These are phyloP conservation scores for Pseudococcus viburni DNA, from an alignment of 2,888 invertebrate genomes.

Conservation along the genomic window DNA sequence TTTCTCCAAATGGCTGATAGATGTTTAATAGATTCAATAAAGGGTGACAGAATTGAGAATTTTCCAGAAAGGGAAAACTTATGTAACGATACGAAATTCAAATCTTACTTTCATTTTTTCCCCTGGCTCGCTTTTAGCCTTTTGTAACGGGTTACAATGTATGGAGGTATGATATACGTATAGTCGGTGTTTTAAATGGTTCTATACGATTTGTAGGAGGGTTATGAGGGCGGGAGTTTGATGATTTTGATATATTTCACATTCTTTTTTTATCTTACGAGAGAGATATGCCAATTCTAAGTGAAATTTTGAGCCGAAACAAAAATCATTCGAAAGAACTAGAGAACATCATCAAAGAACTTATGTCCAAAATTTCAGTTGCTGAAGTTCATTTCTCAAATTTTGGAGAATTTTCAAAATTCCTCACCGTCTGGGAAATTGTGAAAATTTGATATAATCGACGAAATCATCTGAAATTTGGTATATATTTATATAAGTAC, in stretches of 20 bases:
- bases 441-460: no score
- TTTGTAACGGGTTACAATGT: neutral
- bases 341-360: no score
- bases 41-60: conserved; percentile 63
- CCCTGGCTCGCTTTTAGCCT: neutral
- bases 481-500: no score
- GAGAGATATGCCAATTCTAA: no score
- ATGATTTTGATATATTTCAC: neutral
- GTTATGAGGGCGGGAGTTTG: neutral
- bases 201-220: neutral
- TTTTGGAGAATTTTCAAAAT: no score
- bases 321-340: no score
- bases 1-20: conserved; percentile 64
- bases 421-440: no score
- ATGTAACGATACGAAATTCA: conserved; percentile 61
- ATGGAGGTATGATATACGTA: neutral
- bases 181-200: neutral
- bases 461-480: no score
- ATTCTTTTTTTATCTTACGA: neutral
- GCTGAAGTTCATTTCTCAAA: no score
- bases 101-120: conserved; percentile 50
- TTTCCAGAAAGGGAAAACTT: conserved; percentile 58
- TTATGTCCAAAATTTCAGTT: no score
- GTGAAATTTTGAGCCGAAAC: no score
- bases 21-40: conserved; percentile 66